phyloP scores from a whole-genome alignment of 2,113 vertebrate genomes.

The Aythya baeri region DNA sequence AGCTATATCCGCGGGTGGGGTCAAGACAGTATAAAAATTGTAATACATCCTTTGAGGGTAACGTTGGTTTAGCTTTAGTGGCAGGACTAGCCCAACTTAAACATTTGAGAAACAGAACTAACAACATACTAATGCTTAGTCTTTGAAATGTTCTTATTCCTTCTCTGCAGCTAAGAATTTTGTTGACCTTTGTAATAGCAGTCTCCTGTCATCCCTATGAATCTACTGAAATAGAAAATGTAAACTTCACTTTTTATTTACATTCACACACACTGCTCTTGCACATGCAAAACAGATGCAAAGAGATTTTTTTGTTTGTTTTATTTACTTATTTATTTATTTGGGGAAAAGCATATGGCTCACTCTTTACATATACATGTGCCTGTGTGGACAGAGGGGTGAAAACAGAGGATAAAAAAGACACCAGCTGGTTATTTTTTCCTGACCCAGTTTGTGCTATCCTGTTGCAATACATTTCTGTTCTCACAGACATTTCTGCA shows the following conservation, averaged over 20 bases:
- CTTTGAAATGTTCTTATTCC: neutral
- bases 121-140: neutral
- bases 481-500: neutral
- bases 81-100: neutral
- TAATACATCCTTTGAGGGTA: neutral
- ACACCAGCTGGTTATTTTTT: neutral
- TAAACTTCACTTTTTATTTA: constrained; percentile 20
- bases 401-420: neutral
- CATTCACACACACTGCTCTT: neutral
- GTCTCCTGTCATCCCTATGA: neutral
- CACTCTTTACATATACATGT: neutral
- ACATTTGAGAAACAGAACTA: neutral
- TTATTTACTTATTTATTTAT: neutral
- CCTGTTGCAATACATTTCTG: neutral
- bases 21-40: neutral
- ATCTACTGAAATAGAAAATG: neutral
- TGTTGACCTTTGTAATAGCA: neutral
- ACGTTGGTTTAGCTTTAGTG: neutral
- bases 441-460: neutral
- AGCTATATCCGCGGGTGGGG: neutral
- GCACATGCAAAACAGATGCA: neutral
- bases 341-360: neutral
- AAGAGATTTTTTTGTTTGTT: neutral
- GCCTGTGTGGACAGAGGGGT: neutral
- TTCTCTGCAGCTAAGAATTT: neutral